These are phyloP conservation scores for Phylloscopus trochiloides DNA, from an alignment of 2,113 vertebrate species.

Conservation along the genomic window DNA sequence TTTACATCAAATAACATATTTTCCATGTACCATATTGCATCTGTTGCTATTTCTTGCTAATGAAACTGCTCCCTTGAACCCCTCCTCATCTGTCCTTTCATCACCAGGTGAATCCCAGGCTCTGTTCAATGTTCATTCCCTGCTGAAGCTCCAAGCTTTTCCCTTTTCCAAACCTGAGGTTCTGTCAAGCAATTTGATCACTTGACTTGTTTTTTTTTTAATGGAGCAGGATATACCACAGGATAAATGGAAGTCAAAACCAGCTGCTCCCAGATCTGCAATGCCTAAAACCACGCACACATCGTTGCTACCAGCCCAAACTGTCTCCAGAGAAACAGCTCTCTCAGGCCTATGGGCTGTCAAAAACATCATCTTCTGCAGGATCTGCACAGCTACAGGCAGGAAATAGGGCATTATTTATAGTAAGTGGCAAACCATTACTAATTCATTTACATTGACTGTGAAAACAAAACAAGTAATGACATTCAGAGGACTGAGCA, in stretches of 20 bases:
- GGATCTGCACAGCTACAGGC: conserved; percentile 11
- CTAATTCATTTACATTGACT: conserved; percentile 40
- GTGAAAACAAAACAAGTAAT: conserved; percentile 19
- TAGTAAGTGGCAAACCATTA: conserved; percentile 57
- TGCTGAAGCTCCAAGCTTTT: background rate
- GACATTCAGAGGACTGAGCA: conserved; percentile 36
- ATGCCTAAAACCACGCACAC: background rate
- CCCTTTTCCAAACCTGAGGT: background rate
- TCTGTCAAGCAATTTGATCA: background rate
- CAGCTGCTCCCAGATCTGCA: background rate
- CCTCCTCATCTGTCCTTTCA: background rate
- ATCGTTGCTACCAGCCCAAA: background rate
- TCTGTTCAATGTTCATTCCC: background rate
- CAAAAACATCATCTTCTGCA: background rate
- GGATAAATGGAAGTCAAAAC: background rate
- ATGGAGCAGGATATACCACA: background rate
- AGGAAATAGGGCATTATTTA: conserved; percentile 66
- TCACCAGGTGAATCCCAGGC: background rate
- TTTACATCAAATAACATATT: background rate
- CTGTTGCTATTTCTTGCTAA: background rate
- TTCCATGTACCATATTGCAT: background rate
- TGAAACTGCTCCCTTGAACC: background rate
- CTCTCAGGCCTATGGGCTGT: background rate
- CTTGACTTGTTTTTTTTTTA: background rate
- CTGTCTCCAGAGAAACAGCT: background rate